Conservation (phyloP, 2,113 vertebrate genomes). For the Catagonus wagneri region DNA sequence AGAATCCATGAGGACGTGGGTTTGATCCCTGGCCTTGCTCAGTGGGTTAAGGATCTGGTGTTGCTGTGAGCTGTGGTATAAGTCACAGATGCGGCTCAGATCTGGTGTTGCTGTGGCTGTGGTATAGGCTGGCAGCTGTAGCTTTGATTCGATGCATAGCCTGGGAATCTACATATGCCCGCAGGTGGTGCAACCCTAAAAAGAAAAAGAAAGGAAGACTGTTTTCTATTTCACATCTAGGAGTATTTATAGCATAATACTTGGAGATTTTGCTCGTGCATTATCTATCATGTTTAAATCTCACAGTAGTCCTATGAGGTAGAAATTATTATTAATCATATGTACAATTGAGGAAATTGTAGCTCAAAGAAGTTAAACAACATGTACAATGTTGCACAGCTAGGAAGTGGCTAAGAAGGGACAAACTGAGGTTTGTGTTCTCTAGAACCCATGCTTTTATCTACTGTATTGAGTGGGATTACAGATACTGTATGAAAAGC, state of each 20-base stretch:
- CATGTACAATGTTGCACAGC: neutral
- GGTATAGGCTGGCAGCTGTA: too few relatives aligned
- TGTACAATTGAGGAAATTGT: neutral
- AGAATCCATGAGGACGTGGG: too few relatives aligned
- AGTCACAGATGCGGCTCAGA: too few relatives aligned
- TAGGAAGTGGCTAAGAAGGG: neutral
- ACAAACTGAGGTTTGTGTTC: neutral
- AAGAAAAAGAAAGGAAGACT: neutral
- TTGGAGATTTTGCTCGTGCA: neutral
- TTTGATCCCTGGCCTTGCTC: too few relatives aligned
- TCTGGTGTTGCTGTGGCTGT: too few relatives aligned
- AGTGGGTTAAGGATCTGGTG: too few relatives aligned
- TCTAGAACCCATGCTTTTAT: neutral
- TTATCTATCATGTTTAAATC: constrained; percentile 3
- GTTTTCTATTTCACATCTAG: constrained; percentile 2
- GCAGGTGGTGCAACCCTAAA: too few relatives aligned
- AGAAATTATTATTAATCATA: neutral
- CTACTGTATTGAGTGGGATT: neutral
- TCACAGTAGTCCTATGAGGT: neutral
- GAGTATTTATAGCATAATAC: neutral
- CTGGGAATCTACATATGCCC: too few relatives aligned
- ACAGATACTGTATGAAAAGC: neutral
- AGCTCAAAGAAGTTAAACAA: neutral
- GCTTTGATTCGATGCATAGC: too few relatives aligned
- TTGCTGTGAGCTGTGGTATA: too few relatives aligned